Percentiles rank a stretch among this genome's conserved stretches.
These are phyloP conservation scores for Cantharis lateralis DNA, from an alignment of 2,888 invertebrate species.

Conservation along the genomic window DNA sequence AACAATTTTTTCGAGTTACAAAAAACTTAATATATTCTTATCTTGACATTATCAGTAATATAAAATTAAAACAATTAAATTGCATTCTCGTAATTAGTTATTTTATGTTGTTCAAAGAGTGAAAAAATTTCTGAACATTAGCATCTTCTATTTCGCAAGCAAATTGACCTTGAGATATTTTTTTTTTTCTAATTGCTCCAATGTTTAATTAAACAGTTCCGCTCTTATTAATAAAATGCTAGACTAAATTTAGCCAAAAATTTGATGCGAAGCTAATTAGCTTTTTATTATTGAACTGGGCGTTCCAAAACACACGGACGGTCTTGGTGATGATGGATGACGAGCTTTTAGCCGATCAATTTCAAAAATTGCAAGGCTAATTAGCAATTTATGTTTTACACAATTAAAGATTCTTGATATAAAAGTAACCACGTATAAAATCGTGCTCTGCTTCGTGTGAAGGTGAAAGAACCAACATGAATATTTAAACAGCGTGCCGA, in stretches of 20 bases:
- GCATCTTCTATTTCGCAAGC: background rate
- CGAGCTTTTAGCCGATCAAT: background rate
- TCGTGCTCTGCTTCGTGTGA: conserved; percentile 20
- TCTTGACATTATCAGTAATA: background rate
- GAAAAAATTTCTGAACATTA: background rate
- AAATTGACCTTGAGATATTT: background rate
- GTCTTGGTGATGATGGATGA: background rate
- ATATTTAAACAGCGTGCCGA: conserved; percentile 19
- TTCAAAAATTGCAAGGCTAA: background rate
- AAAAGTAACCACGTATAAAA: conserved; percentile 5
- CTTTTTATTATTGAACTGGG: background rate
- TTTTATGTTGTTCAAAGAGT: background rate
- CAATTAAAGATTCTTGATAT: background rate
- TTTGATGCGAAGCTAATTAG: background rate
- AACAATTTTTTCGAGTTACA: background rate
- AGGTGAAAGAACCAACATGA: conserved; percentile 16
- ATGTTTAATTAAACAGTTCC: background rate
- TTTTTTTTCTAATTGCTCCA: background rate
- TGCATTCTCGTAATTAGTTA: background rate
- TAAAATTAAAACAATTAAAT: background rate
- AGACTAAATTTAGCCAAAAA: background rate
- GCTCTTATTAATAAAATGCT: background rate
- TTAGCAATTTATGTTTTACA: background rate
- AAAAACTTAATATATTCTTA: background rate
- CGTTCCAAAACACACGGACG: background rate